phyloP scores from a whole-genome alignment of 2,113 vertebrate genomes.

The Solea senegalensis region DNA sequence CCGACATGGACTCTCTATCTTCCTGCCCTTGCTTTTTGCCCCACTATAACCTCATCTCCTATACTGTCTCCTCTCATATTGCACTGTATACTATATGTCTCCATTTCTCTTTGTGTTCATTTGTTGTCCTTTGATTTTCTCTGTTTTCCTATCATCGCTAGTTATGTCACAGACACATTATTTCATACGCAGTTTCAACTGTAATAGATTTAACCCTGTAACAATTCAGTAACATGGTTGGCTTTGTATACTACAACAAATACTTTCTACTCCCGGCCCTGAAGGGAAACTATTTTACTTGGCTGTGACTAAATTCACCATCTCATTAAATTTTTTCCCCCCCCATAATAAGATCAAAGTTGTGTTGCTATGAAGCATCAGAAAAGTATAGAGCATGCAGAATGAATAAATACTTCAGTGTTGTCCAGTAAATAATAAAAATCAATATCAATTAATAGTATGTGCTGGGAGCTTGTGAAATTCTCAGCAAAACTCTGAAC shows the following conservation, averaged over 20 bases:
- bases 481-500: conserved; percentile 2
- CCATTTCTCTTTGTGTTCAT: conserved; percentile 51
- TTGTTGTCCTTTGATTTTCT: conserved; percentile 28
- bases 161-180: conserved; percentile 2
- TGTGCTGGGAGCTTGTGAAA: conserved; percentile 15
- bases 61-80: conserved; percentile 46
- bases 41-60: conserved; percentile 48
- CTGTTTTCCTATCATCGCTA: conserved; percentile 31
- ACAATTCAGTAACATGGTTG: conserved; percentile 10
- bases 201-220: background rate
- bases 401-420: conserved; percentile 41
- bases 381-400: background rate
- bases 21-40: conserved; percentile 49
- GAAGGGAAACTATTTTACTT: conserved; percentile 21
- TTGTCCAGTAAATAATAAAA: conserved; percentile 49
- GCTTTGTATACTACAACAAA: conserved; percentile 4
- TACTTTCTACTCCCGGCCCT: background rate
- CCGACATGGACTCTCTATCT: conserved; percentile 64
- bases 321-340: conserved; percentile 9
- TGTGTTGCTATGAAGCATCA: conserved; percentile 21
- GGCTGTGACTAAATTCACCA: conserved; percentile 31
- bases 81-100: conserved; percentile 42
- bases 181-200: background rate
- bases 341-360: conserved; percentile 18
- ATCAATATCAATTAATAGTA: conserved; percentile 35